A percentile compares a stretch with the other conserved stretches of the same genome.
phyloP scores from a whole-genome alignment of 1,140 invertebrate genomes.

The Procambarus clarkii region DNA sequence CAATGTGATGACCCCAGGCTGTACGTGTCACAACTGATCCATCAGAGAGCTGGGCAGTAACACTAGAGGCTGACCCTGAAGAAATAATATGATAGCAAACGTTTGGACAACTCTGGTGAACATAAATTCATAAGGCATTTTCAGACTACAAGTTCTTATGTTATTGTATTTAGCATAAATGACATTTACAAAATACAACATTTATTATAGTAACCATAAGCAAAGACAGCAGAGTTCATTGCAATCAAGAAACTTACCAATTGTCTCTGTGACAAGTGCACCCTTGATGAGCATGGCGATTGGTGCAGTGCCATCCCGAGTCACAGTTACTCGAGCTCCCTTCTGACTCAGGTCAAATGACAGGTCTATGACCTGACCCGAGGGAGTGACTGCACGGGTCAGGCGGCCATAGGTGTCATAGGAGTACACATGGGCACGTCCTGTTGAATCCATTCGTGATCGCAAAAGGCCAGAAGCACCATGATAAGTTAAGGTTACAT shows the following conservation, averaged over 20 bases:
- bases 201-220: neutral
- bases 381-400: constrained; percentile 92
- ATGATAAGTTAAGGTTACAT: constrained; percentile 89
- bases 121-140: too few relatives aligned
- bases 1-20: constrained; percentile 89
- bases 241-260: constrained; percentile 51
- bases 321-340: constrained; percentile 90
- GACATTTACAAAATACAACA: neutral
- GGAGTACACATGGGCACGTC: constrained; percentile 93
- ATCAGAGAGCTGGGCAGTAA: constrained; percentile 87
- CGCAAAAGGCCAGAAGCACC: constrained; percentile 91
- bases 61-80: constrained; percentile 85
- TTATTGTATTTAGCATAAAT: too few relatives aligned
- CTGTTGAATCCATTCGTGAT: constrained; percentile 91
- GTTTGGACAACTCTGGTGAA: neutral
- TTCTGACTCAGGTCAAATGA: constrained; percentile 91
- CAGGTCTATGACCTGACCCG: constrained; percentile 89
- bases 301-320: constrained; percentile 87
- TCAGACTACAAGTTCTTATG: too few relatives aligned
- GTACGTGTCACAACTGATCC: constrained; percentile 87
- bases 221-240: neutral
- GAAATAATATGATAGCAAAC: neutral
- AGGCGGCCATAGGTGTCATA: constrained; percentile 96
- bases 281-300: constrained; percentile 91
- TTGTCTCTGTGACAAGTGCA: constrained; percentile 82